A percentile compares a stretch with the other conserved stretches of the same genome.
Conservation (phyloP, 2,113 vertebrate genomes). For the Oreochromis spilurus region DNA sequence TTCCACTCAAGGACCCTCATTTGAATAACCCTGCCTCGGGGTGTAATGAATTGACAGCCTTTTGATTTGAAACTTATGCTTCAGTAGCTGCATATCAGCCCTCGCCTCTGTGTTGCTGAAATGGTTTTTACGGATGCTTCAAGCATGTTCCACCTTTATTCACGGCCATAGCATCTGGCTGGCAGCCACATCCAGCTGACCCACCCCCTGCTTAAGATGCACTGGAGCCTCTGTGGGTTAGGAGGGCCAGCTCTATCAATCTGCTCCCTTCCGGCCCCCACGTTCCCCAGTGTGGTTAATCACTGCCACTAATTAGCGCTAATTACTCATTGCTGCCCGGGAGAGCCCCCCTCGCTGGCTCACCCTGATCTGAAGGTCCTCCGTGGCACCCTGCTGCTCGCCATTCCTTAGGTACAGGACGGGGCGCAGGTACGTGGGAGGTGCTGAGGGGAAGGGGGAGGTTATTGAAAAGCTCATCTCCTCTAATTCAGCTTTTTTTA, state of each 20-base stretch:
- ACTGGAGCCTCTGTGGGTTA: slow-evolving; percentile 54
- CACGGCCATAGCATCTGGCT: slow-evolving; percentile 46
- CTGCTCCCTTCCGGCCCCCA: slow-evolving; percentile 74
- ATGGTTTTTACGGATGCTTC: background rate
- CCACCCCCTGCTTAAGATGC: slow-evolving; percentile 75
- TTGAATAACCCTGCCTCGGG: slow-evolving; percentile 29
- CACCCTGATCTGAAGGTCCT: slow-evolving; percentile 50
- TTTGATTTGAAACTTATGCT: slow-evolving; percentile 15
- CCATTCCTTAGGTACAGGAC: slow-evolving; percentile 44
- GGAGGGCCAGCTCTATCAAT: slow-evolving; percentile 70
- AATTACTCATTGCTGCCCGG: slow-evolving; percentile 69
- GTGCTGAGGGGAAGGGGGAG: background rate
- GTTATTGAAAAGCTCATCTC: background rate
- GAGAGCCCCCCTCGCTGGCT: slow-evolving; percentile 44
- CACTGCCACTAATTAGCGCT: slow-evolving; percentile 83
- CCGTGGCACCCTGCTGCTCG: slow-evolving; percentile 26
- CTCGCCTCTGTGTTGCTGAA: slow-evolving; percentile 15
- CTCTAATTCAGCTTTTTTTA: background rate
- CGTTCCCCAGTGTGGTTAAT: slow-evolving; percentile 77
- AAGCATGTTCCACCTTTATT: slow-evolving; percentile 43
- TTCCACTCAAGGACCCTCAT: slow-evolving; percentile 7
- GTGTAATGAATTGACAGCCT: slow-evolving; percentile 2
- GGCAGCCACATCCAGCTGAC: slow-evolving; percentile 17
- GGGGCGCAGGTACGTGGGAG: background rate
- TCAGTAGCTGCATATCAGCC: background rate